Conservation (phyloP, 2,797 vertebrate genomes). For the Rhinogobio ventralis region DNA sequence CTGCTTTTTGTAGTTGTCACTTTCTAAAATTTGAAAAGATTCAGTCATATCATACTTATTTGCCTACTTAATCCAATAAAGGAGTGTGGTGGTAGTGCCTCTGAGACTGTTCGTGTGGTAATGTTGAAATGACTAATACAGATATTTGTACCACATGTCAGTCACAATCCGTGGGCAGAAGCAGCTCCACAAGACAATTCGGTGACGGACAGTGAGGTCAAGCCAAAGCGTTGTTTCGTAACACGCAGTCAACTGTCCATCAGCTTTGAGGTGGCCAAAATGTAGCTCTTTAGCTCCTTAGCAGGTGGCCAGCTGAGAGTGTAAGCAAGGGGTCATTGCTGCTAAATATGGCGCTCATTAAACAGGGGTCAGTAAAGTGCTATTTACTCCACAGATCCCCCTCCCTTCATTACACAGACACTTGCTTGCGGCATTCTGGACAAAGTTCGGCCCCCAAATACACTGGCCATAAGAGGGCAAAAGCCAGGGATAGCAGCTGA, state of each 20-base stretch:
- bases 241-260: neutral
- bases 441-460: constrained; percentile 83
- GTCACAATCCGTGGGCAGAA: neutral
- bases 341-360: constrained; percentile 47
- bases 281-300: constrained; percentile 28
- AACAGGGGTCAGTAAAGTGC: constrained; percentile 65
- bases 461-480: constrained; percentile 98
- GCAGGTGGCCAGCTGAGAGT: constrained; percentile 16
- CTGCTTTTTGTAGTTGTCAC: constrained; percentile 64
- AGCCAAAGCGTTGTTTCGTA: constrained; percentile 20
- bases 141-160: constrained; percentile 26
- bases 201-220: neutral
- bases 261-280: neutral
- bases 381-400: constrained; percentile 86
- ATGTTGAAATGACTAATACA: constrained; percentile 29
- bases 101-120: constrained; percentile 26
- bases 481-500: constrained; percentile 85
- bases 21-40: constrained; percentile 49
- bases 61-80: constrained; percentile 41
- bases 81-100: constrained; percentile 27
- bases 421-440: constrained; percentile 74
- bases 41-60: too few relatives aligned
- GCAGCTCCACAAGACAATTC: neutral
- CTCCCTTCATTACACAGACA: constrained; percentile 58
- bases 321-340: constrained; percentile 40